Conservation (phyloP, 1,140 invertebrate genomes). For the Radopholus similis region DNA sequence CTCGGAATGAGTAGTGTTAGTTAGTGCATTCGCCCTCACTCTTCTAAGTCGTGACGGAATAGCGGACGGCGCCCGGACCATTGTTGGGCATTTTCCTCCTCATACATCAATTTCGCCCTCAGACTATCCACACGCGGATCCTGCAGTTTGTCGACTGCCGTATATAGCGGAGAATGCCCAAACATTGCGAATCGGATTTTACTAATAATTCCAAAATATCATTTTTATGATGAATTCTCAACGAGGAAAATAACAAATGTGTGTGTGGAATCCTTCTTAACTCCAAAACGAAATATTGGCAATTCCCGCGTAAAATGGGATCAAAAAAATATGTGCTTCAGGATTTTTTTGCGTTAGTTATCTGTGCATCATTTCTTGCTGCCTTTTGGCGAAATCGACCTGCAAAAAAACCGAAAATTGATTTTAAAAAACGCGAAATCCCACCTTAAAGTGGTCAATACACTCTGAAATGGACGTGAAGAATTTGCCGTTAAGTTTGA, state of each 20-base stretch:
- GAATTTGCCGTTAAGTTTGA: slow-evolving; percentile 79
- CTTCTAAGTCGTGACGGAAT: too few species aligned
- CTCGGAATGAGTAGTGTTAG: too few species aligned
- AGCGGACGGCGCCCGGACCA: too few species aligned
- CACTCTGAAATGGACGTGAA: slow-evolving; percentile 79
- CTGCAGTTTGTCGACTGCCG: slow-evolving; percentile 59
- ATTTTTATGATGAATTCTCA: too few species aligned
- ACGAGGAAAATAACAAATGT: too few species aligned
- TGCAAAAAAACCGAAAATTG: background rate
- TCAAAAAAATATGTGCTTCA: background rate
- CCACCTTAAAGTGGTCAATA: slow-evolving; percentile 75
- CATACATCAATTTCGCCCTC: background rate
- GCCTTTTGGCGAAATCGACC: background rate
- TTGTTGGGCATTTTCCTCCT: too few species aligned
- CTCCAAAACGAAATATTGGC: background rate
- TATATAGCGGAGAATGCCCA: too few species aligned
- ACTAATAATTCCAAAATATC: too few species aligned
- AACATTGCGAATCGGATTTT: too few species aligned
- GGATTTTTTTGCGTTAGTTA: background rate
- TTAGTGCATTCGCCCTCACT: too few species aligned
- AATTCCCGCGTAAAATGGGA: background rate
- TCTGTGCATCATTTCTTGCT: background rate
- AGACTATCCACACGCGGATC: slow-evolving; percentile 55
- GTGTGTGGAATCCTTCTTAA: background rate
- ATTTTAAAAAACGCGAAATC: slow-evolving; percentile 7